Evolutionary conservation across 2,888 invertebrate species (phyloP).

Genomic region (Desoria tigrina): DNA sequence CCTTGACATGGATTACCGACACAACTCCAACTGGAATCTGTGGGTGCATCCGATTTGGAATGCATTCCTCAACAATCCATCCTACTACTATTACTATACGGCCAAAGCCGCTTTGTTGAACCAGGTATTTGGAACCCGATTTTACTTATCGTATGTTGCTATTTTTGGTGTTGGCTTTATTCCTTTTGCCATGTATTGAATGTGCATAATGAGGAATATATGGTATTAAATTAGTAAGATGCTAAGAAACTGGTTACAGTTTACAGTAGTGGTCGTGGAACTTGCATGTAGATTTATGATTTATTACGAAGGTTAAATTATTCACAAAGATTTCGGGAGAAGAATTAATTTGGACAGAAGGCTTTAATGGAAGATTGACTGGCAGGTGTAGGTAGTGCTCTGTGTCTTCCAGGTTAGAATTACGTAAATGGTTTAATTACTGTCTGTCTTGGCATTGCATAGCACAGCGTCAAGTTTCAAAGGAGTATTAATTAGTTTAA

Average conservation of each 20-base stretch:
- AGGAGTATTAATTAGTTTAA: background rate
- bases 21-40: slow-evolving; percentile 30
- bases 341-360: background rate
- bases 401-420: background rate
- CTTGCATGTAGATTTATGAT: slow-evolving; percentile 7
- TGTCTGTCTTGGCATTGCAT: background rate
- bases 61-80: slow-evolving; percentile 43
- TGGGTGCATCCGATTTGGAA: slow-evolving; percentile 50
- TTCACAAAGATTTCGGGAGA: background rate
- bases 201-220: background rate
- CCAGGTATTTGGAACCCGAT: slow-evolving; percentile 39
- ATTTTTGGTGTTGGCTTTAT: background rate
- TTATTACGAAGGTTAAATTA: background rate
- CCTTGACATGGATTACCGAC: too few species aligned
- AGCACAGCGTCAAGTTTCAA: too few species aligned
- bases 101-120: slow-evolving; percentile 50
- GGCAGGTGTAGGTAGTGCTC: background rate
- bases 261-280: too few species aligned
- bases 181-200: background rate
- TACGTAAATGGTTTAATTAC: slow-evolving; percentile 1
- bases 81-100: slow-evolving; percentile 50
- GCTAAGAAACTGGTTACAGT: too few species aligned
- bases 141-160: background rate
- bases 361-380: too few species aligned
- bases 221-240: background rate